A percentile compares a stretch with the other conserved stretches of the same genome.
phyloP scores from a whole-genome alignment of 2,888 invertebrate species.

The Parochlus steinenii region DNA sequence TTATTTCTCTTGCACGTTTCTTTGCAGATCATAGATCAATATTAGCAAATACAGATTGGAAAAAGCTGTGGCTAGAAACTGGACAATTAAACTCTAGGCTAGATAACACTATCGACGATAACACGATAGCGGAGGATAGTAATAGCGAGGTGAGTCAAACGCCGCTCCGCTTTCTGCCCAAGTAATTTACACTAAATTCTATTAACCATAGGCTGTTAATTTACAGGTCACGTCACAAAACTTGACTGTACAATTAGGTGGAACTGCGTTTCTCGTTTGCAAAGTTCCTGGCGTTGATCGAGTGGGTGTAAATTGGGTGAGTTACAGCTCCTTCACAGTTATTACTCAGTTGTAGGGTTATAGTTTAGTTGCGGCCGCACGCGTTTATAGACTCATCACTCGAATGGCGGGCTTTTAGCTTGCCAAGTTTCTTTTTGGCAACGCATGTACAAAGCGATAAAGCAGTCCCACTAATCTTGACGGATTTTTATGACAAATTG shows the following conservation, averaged over 20 bases:
- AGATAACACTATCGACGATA: slow-evolving; percentile 12
- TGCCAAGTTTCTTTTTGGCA: too few species aligned
- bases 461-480: too few species aligned
- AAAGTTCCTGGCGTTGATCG: slow-evolving; percentile 32
- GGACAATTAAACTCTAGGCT: slow-evolving; percentile 12
- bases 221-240: slow-evolving; percentile 32
- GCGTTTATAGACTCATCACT: too few species aligned
- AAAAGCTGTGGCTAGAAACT: slow-evolving; percentile 13
- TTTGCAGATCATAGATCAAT: slow-evolving; percentile 12
- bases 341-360: too few species aligned
- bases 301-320: slow-evolving; percentile 35
- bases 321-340: too few species aligned
- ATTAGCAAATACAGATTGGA: slow-evolving; percentile 13
- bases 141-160: slow-evolving; percentile 7
- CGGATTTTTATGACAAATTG: too few species aligned
- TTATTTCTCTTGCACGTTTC: too few species aligned
- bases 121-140: slow-evolving; percentile 8
- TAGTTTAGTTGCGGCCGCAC: too few species aligned
- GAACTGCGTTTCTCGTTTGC: slow-evolving; percentile 31
- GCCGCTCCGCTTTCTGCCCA: neutral
- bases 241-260: slow-evolving; percentile 32
- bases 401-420: too few species aligned
- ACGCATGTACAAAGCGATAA: too few species aligned
- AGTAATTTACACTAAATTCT: neutral
- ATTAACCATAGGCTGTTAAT: slow-evolving; percentile 9